Conservation (phyloP, 2,113 vertebrate species). For the Columba janthina region DNA sequence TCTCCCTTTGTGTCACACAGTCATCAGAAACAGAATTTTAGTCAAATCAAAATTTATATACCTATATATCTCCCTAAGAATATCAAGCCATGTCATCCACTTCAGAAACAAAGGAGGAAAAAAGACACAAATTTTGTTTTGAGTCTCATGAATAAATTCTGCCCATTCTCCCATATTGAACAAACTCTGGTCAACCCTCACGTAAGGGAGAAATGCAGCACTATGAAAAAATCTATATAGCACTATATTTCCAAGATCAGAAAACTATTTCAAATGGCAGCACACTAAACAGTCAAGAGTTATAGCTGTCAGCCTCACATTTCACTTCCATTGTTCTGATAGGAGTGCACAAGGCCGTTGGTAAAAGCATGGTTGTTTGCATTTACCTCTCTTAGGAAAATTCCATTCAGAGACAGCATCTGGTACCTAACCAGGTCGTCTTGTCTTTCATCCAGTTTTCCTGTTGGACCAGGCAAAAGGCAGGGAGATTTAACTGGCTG, state of each 20-base stretch:
- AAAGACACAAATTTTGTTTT: not conserved
- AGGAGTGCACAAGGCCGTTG: not conserved
- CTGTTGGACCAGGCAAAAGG: not conserved
- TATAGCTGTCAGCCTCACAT: not conserved
- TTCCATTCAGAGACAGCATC: not conserved
- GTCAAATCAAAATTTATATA: not conserved
- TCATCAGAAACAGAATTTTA: not conserved
- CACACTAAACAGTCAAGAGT: not conserved
- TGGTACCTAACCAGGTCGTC: constrained; percentile 16
- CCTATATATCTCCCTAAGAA: not conserved
- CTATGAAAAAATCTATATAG: not conserved
- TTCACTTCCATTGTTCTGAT: not conserved
- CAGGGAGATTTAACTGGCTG: constrained; percentile 1
- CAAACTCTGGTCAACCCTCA: not conserved
- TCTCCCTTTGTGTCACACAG: not conserved
- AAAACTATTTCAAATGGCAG: not conserved
- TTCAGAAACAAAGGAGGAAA: not conserved
- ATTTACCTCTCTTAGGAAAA: constrained; percentile 21
- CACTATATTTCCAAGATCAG: not conserved
- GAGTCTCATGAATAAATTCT: not conserved
- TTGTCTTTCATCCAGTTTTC: constrained; percentile 21
- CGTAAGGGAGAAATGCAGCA: not conserved
- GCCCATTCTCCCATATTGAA: not conserved
- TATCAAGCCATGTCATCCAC: not conserved
- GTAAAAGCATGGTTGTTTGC: not conserved